Evolutionary conservation across 92 coral and sea anemone species (phyloP).

Genomic region (Siderastrea radians): DNA sequence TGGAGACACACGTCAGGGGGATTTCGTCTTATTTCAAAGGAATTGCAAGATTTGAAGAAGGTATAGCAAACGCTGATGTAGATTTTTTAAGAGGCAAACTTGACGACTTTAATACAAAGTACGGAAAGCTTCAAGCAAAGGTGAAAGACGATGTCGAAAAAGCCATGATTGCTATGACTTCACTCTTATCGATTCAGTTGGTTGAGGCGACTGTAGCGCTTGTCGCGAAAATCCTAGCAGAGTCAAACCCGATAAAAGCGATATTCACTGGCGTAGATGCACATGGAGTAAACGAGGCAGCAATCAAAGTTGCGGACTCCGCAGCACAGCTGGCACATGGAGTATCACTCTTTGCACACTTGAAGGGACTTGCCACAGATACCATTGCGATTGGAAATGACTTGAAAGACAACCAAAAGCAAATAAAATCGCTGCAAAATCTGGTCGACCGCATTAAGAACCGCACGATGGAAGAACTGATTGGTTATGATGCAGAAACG

Average conservation of each 20-base stretch:
- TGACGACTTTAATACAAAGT: background rate
- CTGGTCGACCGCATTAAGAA: conserved; percentile 35
- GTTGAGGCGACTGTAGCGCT: conserved; percentile 39
- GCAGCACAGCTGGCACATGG: conserved; percentile 38
- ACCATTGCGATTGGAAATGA: conserved; percentile 17
- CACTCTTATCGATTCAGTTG: conserved; percentile 10
- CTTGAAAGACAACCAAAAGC: conserved; percentile 50
- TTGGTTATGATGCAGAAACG: conserved; percentile 49
- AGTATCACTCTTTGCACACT: conserved; percentile 9
- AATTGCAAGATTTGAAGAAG: conserved; percentile 63
- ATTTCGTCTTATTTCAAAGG: conserved; percentile 61
- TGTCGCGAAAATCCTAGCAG: conserved; percentile 22
- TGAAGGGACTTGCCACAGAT: conserved; percentile 20
- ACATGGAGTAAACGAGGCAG: conserved; percentile 30
- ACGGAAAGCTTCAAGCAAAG: conserved; percentile 6
- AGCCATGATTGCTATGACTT: conserved; percentile 15
- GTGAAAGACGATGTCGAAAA: conserved; percentile 20
- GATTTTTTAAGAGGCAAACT: conserved; percentile 47
- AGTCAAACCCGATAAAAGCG: conserved; percentile 63
- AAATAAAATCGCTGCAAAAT: conserved; percentile 24
- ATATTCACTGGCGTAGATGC: conserved; percentile 62
- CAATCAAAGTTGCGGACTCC: conserved; percentile 48
- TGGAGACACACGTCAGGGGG: conserved; percentile 43
- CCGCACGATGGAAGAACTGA: background rate
- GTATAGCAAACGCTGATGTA: conserved; percentile 67